Evolutionary conservation across 1,140 invertebrate species (phyloP), one percentile per base, ranked within the genome.

Genomic region (Zaprionus tsacasi): DNA sequence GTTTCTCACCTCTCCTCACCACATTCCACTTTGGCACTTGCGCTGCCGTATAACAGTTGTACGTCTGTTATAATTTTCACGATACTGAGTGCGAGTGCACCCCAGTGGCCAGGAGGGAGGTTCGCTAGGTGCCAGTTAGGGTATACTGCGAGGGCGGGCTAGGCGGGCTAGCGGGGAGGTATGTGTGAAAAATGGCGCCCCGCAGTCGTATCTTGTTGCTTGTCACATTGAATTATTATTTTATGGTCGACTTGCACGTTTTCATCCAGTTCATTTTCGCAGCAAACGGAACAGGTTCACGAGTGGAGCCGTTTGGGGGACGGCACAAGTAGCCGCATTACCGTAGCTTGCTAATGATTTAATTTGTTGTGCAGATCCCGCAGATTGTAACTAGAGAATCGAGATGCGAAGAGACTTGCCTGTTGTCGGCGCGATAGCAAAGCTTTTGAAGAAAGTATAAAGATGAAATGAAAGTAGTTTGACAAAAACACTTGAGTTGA

Each of bases 201-300:
- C 77, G 80, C 65, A 71, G 54, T 76, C 77, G 70, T 88, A 88
- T 88, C 83, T 88, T 88, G 83, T 88, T 75, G 70, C 64, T 64
- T 83, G 83, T 88, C 83, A 88, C 83, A 89, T 88, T 88, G 83
- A 83, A 89, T 88, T 88, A 88, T 89, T 89, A 89, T 88, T 88
- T 88, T 88, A 88, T 87, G 74, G 74, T 78, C 74, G 66, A 33
- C 57, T 66, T 56, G 56, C 13, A 67, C 17, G 76, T 70, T 77
- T 65, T 8, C 40, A 67, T 70, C 40, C 36, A 21, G 15, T 7
- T 66, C 40, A 52, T 64, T 75, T 54, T 70, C 52, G 54, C 65
- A 71, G 68, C 50, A 71, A 83, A 66, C 60, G 57, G 66, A 88
- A 89, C 83, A 78, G 85, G 83, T 88, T 87, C 59, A 45, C 72